Conservation (phyloP, 2,888 invertebrate genomes). For the Rutpela maculata region DNA sequence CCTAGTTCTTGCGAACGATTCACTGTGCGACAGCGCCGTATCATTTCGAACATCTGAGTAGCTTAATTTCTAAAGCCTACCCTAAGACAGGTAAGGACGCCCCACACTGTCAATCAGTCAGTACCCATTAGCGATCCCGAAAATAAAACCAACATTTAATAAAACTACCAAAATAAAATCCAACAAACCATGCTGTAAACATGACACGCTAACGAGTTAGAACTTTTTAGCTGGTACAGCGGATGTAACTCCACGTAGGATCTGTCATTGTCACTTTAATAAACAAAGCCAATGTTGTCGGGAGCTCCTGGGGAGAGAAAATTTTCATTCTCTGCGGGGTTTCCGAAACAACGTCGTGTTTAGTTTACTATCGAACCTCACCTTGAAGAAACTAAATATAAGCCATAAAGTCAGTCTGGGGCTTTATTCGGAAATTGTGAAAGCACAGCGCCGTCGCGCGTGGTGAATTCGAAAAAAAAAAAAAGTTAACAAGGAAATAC, state of each 20-base stretch:
- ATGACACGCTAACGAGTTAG: constrained; percentile 46
- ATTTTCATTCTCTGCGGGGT: constrained; percentile 58
- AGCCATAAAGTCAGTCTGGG: constrained; percentile 20
- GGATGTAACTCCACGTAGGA: constrained; percentile 43
- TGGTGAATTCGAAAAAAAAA: not conserved
- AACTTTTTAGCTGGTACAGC: constrained; percentile 7
- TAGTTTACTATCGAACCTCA: constrained; percentile 57
- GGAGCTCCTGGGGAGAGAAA: constrained; percentile 57
- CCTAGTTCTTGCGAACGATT: too few relatives aligned
- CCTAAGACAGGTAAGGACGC: not conserved
- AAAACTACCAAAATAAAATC: constrained; percentile 44
- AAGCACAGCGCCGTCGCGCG: not conserved
- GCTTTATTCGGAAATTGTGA: constrained; percentile 15
- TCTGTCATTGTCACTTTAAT: constrained; percentile 59
- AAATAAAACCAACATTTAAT: constrained; percentile 24
- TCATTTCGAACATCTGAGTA: not conserved
- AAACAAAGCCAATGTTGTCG: constrained; percentile 56
- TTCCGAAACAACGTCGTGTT: constrained; percentile 53
- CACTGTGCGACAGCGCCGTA: not conserved
- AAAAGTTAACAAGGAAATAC: not conserved
- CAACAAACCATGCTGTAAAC: constrained; percentile 45
- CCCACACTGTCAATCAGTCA: constrained; percentile 14
- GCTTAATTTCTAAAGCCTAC: not conserved
- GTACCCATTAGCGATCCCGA: constrained; percentile 16
- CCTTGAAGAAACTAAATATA: constrained; percentile 30